Evolutionary conservation across 2,888 invertebrate species (phyloP).

Genomic region (Pilophorus perplexus): DNA sequence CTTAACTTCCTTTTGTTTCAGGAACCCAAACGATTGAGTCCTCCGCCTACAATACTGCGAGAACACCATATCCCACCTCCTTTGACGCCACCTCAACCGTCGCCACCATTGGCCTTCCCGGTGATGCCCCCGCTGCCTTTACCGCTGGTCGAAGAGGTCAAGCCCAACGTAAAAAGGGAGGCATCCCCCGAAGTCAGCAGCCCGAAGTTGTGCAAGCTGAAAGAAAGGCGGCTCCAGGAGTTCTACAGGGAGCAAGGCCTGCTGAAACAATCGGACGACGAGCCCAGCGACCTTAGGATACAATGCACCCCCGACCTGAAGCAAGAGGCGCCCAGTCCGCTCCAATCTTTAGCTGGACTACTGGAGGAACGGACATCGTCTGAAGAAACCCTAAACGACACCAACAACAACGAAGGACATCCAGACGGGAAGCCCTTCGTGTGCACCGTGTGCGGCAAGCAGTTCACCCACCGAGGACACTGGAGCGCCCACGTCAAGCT

Average conservation of each 20-base stretch:
- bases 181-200: neutral
- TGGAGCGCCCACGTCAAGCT: slow-evolving; percentile 49
- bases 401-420: slow-evolving; percentile 50
- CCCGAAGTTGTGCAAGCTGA: slow-evolving; percentile 45
- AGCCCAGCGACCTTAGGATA: slow-evolving; percentile 42
- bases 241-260: slow-evolving; percentile 47
- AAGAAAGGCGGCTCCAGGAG: slow-evolving; percentile 48
- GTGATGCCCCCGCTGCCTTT: neutral
- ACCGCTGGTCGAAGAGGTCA: slow-evolving; percentile 24
- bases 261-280: slow-evolving; percentile 35
- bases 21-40: slow-evolving; percentile 33
- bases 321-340: slow-evolving; percentile 33
- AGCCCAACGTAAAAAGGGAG: slow-evolving; percentile 32
- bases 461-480: slow-evolving; percentile 48
- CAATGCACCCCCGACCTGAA: slow-evolving; percentile 32
- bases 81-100: neutral
- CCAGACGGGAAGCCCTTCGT: slow-evolving; percentile 42
- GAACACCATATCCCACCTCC: slow-evolving; percentile 9
- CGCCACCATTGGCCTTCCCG: slow-evolving; percentile 2
- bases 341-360: slow-evolving; percentile 35
- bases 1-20: slow-evolving; percentile 6
- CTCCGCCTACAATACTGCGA: slow-evolving; percentile 14
- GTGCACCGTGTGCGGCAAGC: slow-evolving; percentile 47
- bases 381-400: slow-evolving; percentile 48
- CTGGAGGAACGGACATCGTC: slow-evolving; percentile 33